phyloP scores from a whole-genome alignment of 2,888 invertebrate species.

The Andrena minutula region DNA sequence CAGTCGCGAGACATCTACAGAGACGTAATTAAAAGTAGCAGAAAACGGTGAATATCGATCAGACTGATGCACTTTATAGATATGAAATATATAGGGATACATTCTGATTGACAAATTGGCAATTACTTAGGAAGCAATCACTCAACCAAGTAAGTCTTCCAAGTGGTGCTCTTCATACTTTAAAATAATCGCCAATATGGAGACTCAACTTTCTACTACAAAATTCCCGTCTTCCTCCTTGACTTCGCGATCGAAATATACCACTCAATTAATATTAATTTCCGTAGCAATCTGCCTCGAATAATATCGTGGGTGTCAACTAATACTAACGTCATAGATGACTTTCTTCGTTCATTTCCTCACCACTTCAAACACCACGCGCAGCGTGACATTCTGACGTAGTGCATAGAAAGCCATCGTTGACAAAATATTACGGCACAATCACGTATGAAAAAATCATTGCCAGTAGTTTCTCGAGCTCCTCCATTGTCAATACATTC shows the following conservation, averaged over 20 bases:
- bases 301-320: conserved; percentile 12
- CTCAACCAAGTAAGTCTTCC: not conserved
- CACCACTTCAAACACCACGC: not conserved
- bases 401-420: conserved; percentile 36
- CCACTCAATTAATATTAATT: too few species aligned
- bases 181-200: not conserved
- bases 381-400: not conserved
- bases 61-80: not conserved
- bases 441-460: conserved; percentile 10
- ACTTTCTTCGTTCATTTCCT: conserved; percentile 31
- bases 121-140: conserved; percentile 2
- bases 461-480: conserved; percentile 36
- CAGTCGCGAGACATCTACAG: too few species aligned
- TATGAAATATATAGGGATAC: not conserved
- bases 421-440: conserved; percentile 22
- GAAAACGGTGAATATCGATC: too few species aligned
- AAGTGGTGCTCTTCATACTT: not conserved
- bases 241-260: not conserved
- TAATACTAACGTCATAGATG: conserved; percentile 31
- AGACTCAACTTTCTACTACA: not conserved
- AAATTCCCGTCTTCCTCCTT: not conserved
- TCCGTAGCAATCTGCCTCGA: conserved; percentile 36
- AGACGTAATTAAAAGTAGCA: too few species aligned
- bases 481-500: not conserved
- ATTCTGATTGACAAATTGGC: not conserved